phyloP scores from a whole-genome alignment of 2,113 vertebrate species.

The Pagrus major region DNA sequence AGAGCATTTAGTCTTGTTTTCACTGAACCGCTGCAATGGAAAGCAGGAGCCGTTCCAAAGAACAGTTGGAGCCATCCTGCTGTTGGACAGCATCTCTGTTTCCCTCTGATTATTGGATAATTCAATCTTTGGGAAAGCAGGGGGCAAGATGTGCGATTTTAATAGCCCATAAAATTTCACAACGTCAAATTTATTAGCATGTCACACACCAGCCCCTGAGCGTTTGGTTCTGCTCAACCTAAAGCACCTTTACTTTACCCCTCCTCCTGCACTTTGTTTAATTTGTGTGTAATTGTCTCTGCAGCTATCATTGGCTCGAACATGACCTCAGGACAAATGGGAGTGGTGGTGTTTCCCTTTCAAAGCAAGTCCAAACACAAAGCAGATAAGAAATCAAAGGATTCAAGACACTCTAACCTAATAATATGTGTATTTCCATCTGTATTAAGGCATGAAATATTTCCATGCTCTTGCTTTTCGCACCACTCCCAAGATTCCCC shows the following conservation, averaged over 20 bases:
- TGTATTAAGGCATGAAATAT: conserved; percentile 51
- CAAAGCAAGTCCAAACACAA: conserved; percentile 58
- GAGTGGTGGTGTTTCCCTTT: conserved; percentile 55
- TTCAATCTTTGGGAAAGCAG: conserved; percentile 73
- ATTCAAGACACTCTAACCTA: conserved; percentile 33
- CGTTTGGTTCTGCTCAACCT: conserved; percentile 50
- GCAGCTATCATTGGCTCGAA: conserved; percentile 35
- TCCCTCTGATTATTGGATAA: conserved; percentile 76
- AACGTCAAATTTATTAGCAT: conserved; percentile 67
- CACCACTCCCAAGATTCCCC: conserved; percentile 59
- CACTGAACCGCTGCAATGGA: conserved; percentile 78
- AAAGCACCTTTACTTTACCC: conserved; percentile 44
- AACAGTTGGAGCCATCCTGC: conserved; percentile 77
- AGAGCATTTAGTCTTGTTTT: conserved; percentile 80
- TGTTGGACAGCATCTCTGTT: conserved; percentile 73
- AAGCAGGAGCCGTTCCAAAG: conserved; percentile 79
- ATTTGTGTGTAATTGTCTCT: conserved; percentile 49
- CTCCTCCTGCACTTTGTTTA: conserved; percentile 14
- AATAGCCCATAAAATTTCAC: conserved; percentile 78
- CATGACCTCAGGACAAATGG: conserved; percentile 48
- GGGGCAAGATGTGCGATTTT: conserved; percentile 66
- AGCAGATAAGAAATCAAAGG: conserved; percentile 56
- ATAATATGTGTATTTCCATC: conserved; percentile 46
- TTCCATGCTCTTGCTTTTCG: conserved; percentile 47
- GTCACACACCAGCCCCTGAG: conserved; percentile 58